These are phyloP conservation scores for pig (Sus scrofa) DNA, from an alignment of 2,113 vertebrate species.

Conservation along the genomic window T2T-Sscrofa CM000829.6:20361501-20362000, in stretches of 20 bases:
- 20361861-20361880: too few species aligned
- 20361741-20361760: too few species aligned
- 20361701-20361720: background rate
- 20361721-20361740: too few species aligned
- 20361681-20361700: background rate
- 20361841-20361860: too few species aligned
- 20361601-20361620: rapidly evolving
- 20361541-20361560: background rate
- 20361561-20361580: background rate
- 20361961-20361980: background rate
- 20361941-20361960: background rate
- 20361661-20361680: background rate
- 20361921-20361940: too few species aligned
- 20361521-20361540: background rate
- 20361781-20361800: too few species aligned
- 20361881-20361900: too few species aligned
- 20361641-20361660: rapidly evolving
- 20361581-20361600: rapidly evolving
- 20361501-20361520: background rate
- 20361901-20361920: too few species aligned
- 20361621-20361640: too few species aligned
- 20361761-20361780: too few species aligned
- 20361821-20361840: too few species aligned
- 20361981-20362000: background rate
- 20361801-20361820: too few species aligned